phyloP scores from a whole-genome alignment of 2,888 invertebrate genomes.

The Acleris cristana region DNA sequence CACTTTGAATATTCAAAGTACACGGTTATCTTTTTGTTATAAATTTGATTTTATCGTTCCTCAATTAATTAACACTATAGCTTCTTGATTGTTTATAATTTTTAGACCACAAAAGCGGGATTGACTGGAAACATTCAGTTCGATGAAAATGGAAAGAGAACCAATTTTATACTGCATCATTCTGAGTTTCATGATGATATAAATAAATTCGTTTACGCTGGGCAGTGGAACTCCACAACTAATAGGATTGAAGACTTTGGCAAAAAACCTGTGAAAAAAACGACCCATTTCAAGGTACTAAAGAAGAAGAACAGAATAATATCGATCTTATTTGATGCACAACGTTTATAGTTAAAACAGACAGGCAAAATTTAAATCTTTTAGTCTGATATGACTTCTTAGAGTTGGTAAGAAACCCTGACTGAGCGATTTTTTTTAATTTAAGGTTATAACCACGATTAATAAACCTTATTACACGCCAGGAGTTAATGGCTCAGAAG shows the following conservation, averaged over 20 bases:
- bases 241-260: slow-evolving; percentile 54
- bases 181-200: slow-evolving; percentile 70
- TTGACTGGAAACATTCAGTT: slow-evolving; percentile 88
- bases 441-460: slow-evolving; percentile 83
- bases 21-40: no score
- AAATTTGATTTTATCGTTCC: no score
- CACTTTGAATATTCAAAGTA: no score
- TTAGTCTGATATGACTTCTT: no score
- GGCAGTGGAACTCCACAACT: slow-evolving; percentile 80
- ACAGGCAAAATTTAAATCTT: no score
- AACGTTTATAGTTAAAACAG: no score
- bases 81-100: background rate
- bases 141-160: slow-evolving; percentile 86
- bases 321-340: no score
- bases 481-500: slow-evolving; percentile 67
- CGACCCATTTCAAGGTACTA: no score
- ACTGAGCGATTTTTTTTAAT: background rate
- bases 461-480: slow-evolving; percentile 62
- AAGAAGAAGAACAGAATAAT: no score
- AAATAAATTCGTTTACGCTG: slow-evolving; percentile 82
- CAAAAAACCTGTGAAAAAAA: slow-evolving; percentile 13
- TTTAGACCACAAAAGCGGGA: slow-evolving; percentile 79
- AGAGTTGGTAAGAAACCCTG: no score
- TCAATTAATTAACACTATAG: no score
- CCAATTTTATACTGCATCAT: slow-evolving; percentile 84